phyloP scores from a whole-genome alignment of 2,888 invertebrate species.

The Leucania comma region DNA sequence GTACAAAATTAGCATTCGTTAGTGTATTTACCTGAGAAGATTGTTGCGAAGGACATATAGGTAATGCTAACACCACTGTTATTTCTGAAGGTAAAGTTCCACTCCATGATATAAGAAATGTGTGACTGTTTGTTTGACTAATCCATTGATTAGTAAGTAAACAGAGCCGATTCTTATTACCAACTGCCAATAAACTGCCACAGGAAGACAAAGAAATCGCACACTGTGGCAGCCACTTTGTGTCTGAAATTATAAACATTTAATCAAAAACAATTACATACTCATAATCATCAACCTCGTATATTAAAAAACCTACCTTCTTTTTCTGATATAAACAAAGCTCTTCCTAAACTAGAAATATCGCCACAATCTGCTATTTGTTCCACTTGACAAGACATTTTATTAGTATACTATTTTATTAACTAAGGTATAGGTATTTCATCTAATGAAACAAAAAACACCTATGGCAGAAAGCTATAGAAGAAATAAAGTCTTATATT shows the following conservation, averaged over 20 bases:
- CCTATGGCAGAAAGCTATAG: neutral
- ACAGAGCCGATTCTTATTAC: conserved; percentile 82
- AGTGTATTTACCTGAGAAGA: conserved; percentile 83
- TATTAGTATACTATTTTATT: conserved; percentile 3
- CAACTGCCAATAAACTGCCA: conserved; percentile 84
- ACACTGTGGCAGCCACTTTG: conserved; percentile 86
- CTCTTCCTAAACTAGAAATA: conserved; percentile 90
- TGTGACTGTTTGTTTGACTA: conserved; percentile 83
- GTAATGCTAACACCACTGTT: conserved; percentile 78
- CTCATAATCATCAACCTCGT: neutral
- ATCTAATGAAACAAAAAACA: neutral
- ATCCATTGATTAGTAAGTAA: conserved; percentile 87
- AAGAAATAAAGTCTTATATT: neutral
- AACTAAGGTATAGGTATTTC: neutral
- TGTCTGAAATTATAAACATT: conserved; percentile 74
- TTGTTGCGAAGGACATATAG: conserved; percentile 85
- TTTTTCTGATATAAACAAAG: conserved; percentile 89
- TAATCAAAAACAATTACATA: conserved; percentile 2
- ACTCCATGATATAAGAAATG: conserved; percentile 87
- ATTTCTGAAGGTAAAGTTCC: conserved; percentile 85
- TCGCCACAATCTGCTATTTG: conserved; percentile 91
- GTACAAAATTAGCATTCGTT: neutral
- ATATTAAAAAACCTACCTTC: conserved; percentile 81
- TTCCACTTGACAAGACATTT: conserved; percentile 91
- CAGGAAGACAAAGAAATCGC: conserved; percentile 85